phyloP scores from a whole-genome alignment of 2,113 vertebrate species.

The Psophia crepitans region DNA sequence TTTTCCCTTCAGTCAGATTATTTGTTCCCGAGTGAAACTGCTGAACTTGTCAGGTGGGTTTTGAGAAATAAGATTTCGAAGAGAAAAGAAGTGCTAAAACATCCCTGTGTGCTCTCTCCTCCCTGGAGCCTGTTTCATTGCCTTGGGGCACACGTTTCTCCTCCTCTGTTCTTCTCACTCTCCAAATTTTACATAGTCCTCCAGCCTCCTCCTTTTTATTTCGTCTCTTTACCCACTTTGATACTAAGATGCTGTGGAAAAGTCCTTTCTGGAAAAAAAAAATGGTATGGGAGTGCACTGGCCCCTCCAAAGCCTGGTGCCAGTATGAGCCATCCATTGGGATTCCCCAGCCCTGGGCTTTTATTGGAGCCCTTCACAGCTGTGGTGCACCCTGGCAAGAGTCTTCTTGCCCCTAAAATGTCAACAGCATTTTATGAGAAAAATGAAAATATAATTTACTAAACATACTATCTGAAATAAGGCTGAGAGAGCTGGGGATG shows the following conservation, averaged over 20 bases:
- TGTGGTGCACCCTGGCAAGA: not conserved
- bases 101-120: not conserved
- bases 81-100: not conserved
- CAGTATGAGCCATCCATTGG: not conserved
- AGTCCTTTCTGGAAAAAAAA: not conserved
- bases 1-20: not conserved
- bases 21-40: not conserved
- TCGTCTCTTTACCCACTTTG: not conserved
- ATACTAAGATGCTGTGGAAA: not conserved
- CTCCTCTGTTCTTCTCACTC: not conserved
- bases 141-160: not conserved
- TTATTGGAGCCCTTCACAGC: not conserved
- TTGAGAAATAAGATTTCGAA: not conserved
- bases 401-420: not conserved
- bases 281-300: not conserved
- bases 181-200: not conserved
- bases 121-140: not conserved
- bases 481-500: no score
- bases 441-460: not conserved
- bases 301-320: not conserved
- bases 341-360: not conserved
- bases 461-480: accelerated
- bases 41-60: not conserved
- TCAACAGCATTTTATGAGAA: not conserved
- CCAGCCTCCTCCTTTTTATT: not conserved